Evolutionary conservation across 2,797 vertebrate species (phyloP), one percentile per base, ranked within the genome.

Genomic region (Lepus oiostolus): DNA sequence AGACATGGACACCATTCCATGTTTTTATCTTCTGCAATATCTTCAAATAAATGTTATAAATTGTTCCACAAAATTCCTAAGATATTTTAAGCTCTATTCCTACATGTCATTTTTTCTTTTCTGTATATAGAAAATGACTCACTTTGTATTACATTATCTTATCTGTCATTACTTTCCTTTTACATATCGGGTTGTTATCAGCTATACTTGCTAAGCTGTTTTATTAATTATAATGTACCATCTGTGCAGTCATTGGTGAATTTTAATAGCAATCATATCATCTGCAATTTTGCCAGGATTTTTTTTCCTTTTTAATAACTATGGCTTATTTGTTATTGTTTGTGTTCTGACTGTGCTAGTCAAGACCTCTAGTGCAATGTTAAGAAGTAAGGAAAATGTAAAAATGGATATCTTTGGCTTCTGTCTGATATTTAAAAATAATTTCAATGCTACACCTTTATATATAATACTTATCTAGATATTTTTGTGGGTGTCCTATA

Each of bases 131-230:
- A 62, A 84, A 80, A 54, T 12, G 6, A 0, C n/a, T 81, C 84
- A 80, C 84, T 75, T 94, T 38, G 72, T 83, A 32, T 68, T 76
- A 32, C 2, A 75, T 70, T 89, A 85, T 90, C 21, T 62, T 82
- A 65, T 88, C 32, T 74, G 35, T n/a, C 38, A 68, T 83, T 89
- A 13, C 2, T 67, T 76, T 94, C n/a, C 22, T 60, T 79, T 91
- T 95, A n/a, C 16, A 30, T 77, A 30, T 47, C 71, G 4, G 12
- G 47, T 90, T 54, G n/a, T 21, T 77, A 92, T 21, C 6, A 21
- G 74, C 54, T 87, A 90, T 85, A 11, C 1, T n/a, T 82, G 16
- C 22, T 85, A 81, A 92, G 77, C 22, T 28, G 2, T 68, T 79
- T 77, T 83, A 62, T 77, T 94, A 71, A 72, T 50, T 81, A 11